These are phyloP conservation scores for Neotragus moschatus DNA, from an alignment of 2,113 vertebrate species.

Conservation along the genomic window DNA sequence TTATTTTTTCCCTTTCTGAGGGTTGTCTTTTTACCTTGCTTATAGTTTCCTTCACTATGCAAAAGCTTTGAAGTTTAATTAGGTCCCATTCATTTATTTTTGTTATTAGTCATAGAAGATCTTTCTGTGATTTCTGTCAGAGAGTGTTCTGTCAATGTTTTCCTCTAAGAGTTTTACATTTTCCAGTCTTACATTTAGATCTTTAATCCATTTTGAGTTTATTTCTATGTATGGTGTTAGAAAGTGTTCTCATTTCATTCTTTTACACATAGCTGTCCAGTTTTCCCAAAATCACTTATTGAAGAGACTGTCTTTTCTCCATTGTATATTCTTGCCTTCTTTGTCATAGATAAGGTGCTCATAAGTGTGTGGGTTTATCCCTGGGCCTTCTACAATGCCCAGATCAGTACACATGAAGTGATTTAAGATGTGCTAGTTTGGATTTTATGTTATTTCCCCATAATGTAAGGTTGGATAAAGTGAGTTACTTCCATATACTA, in stretches of 20 bases:
- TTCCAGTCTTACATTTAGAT: background rate
- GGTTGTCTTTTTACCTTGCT: background rate
- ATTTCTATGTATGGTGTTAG: background rate
- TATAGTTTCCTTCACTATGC: background rate
- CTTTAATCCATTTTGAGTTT: background rate
- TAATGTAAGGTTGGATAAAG: background rate
- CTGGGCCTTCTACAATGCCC: background rate
- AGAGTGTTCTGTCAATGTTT: too few species aligned
- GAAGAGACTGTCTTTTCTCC: background rate
- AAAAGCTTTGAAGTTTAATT: background rate
- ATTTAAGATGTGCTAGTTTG: background rate
- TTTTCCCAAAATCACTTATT: background rate
- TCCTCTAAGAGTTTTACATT: background rate
- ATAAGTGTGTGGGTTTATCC: background rate
- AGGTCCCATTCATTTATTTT: background rate
- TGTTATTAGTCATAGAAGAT: background rate
- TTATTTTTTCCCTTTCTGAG: background rate
- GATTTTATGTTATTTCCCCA: background rate
- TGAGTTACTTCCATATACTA: accelerated
- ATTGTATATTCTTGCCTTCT: background rate
- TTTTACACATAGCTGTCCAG: background rate
- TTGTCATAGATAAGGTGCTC: background rate
- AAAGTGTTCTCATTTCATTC: background rate
- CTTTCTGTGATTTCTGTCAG: background rate
- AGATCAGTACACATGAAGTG: background rate